Evolutionary conservation across 2,888 invertebrate genomes (phyloP).

Genomic region (Eurytoma californica): DNA sequence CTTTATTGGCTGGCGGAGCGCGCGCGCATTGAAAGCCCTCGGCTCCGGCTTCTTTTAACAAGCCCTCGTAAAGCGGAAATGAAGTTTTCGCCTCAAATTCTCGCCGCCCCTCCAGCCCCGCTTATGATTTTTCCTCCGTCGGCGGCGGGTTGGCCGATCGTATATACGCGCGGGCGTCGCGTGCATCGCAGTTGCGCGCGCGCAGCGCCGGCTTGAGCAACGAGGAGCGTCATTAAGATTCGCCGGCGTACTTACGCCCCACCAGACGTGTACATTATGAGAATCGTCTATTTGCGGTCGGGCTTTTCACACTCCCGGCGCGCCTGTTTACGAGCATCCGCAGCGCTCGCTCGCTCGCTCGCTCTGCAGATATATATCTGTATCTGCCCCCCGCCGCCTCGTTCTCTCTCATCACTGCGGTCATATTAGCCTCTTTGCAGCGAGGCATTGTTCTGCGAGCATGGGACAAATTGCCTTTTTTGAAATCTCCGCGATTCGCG

Average conservation of each 20-base stretch:
- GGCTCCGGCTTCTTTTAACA: constrained; percentile 31
- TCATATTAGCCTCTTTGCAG: constrained; percentile 5
- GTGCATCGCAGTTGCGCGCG: too few species aligned
- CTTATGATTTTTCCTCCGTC: constrained; percentile 3
- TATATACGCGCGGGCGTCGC: too few species aligned
- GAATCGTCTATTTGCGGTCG: constrained; percentile 41
- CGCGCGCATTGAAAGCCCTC: constrained; percentile 38
- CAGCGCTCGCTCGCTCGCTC: background rate
- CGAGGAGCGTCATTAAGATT: constrained; percentile 35
- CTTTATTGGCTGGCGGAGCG: constrained; percentile 46
- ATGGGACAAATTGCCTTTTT: background rate
- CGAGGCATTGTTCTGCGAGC: background rate
- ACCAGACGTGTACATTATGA: constrained; percentile 20
- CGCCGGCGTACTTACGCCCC: background rate
- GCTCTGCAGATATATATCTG: background rate
- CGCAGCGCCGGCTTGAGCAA: constrained; percentile 19
- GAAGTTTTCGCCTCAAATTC: constrained; percentile 1
- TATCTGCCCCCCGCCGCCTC: too few species aligned
- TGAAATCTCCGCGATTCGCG: background rate
- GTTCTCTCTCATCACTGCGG: background rate
- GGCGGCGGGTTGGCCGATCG: too few species aligned
- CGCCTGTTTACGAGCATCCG: background rate
- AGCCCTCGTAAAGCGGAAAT: constrained; percentile 42
- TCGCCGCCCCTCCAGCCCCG: background rate
- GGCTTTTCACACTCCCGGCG: constrained; percentile 18